These are phyloP conservation scores for Macrophya alboannulata DNA, from an alignment of 2,888 invertebrate genomes.

Conservation along the genomic window DNA sequence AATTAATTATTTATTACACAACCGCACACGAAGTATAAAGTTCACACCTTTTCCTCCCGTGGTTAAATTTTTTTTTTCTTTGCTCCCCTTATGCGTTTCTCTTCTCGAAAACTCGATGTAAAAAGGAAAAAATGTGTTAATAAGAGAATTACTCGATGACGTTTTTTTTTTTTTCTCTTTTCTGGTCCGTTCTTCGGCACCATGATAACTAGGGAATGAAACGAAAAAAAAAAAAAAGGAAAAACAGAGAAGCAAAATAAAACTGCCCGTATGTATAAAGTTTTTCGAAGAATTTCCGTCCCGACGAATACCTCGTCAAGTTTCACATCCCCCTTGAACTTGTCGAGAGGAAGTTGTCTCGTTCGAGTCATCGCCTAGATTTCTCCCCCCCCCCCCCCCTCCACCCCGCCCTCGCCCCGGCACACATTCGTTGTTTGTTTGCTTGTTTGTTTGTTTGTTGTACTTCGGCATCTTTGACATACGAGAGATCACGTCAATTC, in stretches of 20 bases:
- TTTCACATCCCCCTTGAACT: slow-evolving; percentile 24
- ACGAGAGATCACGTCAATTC: slow-evolving; percentile 29
- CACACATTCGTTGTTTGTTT: background rate
- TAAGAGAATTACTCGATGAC: background rate
- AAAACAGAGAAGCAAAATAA: no score
- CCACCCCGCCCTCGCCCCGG: background rate
- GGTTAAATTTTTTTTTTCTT: background rate
- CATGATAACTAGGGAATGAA: background rate
- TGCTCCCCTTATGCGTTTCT: background rate
- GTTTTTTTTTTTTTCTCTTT: background rate
- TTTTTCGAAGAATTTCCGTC: background rate
- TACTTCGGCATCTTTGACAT: slow-evolving; percentile 6
- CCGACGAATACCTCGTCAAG: background rate
- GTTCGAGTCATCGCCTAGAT: slow-evolving; percentile 13
- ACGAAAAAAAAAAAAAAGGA: background rate
- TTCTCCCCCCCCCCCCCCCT: background rate
- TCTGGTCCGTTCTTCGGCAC: background rate
- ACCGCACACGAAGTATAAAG: background rate
- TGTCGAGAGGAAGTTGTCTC: slow-evolving; percentile 2
- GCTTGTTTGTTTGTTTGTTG: slow-evolving; percentile 7
- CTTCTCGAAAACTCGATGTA: background rate
- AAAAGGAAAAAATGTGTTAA: background rate
- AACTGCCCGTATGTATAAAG: background rate
- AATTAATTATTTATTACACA: background rate
- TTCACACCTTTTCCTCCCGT: background rate